Conservation (phyloP, 2,113 vertebrate genomes). For the Malurus cyaneus region DNA sequence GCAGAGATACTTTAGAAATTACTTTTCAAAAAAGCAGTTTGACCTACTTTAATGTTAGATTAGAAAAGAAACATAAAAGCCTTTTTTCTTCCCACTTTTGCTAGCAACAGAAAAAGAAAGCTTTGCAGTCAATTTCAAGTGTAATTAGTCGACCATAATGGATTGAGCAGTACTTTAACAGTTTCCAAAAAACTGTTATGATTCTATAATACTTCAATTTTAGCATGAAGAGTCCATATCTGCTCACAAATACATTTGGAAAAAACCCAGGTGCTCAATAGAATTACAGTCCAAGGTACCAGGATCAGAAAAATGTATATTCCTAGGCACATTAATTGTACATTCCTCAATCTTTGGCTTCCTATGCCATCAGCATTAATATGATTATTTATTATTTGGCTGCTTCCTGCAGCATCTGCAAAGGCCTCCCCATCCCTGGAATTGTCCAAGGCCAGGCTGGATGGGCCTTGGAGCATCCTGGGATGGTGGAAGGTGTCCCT, state of each 20-base stretch:
- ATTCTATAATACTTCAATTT: neutral
- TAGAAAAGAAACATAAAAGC: neutral
- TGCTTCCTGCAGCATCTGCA: neutral
- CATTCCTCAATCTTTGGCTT: neutral
- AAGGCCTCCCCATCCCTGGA: neutral
- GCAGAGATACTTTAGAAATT: neutral
- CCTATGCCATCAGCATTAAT: neutral
- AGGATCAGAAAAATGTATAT: neutral
- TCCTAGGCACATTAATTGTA: neutral
- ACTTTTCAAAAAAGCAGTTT: neutral
- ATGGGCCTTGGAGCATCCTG: neutral
- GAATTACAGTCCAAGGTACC: neutral
- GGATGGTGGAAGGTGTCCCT: neutral
- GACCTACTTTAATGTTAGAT: constrained; percentile 30
- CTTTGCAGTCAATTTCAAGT: neutral
- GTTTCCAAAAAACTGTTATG: neutral
- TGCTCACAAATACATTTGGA: neutral
- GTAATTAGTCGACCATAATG: constrained; percentile 10
- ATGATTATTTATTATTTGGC: neutral
- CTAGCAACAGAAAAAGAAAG: neutral
- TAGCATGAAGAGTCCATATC: neutral
- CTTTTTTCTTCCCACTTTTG: neutral
- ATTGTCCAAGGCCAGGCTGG: fast-evolving
- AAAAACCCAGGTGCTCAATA: neutral
- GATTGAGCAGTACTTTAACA: neutral